Base-by-base conservation (phyloP, 2,888 invertebrate species). In the Chelonus formosanus region DNA sequence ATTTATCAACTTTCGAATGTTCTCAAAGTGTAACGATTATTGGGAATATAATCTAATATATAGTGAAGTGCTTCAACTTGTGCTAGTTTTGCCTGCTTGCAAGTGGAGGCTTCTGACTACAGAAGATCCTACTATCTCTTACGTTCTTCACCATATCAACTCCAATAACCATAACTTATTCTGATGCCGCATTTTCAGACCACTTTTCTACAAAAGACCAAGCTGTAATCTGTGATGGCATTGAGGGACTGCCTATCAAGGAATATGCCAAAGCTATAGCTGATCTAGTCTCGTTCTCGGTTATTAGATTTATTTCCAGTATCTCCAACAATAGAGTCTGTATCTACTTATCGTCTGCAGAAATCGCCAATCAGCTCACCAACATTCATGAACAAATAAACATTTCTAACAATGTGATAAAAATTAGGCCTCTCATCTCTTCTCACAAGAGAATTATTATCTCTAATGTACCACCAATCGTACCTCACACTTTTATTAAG, bases 391-490 rank as follows among this genome's bases (percentile, higher is more conserved):
- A 52, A 5, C 20, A 20, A 4, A 6, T 52, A 3, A 20, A 3
- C 7, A 32, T 52, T 0, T 3, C 4, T 31, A 5, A 52, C 7
- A 65, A 1, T 65, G 3, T 3, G 0, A 40, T 70, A 0, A 44
- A 55, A 52, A 68, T 72, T 0, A 61, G 65, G 54, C 71, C 71
- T 3, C 56, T 71, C 0, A 48, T 70, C 3, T 45, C 59, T 0
- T 68, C 69, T 64, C 20, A 31, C 4, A 43, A 69, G 54, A 36
- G 69, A 50, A 20, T 69, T 0, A 69, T 69, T 0, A 7, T 73
- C 0, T 73, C 69, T 0, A 74, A 73, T 53, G 70, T 70, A 0
- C 69, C 67, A 52, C 70, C 71, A 5, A 63, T 68, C 1, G 71
- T 69, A 1, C 68, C 73, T 1, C 65, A 72, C 48, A 44, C 7